phyloP scores from a whole-genome alignment of 2,797 vertebrate species.

The Glyptemys insculpta region DNA sequence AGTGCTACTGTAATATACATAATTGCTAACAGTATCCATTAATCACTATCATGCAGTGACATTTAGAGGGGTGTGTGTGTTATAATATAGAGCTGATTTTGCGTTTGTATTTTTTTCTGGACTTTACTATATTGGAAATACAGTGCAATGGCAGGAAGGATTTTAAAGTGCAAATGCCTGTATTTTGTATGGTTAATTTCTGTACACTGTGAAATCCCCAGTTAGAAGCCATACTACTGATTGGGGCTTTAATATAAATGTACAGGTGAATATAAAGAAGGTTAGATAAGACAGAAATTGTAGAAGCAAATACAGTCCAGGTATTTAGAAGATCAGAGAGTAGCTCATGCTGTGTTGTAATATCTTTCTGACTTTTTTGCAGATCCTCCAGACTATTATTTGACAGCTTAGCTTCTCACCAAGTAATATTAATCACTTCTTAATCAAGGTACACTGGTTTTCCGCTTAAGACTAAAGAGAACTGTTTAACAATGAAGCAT shows the following conservation, averaged over 20 bases:
- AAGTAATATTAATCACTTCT: conserved; percentile 68
- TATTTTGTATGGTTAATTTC: conserved; percentile 64
- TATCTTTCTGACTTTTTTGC: conserved; percentile 59
- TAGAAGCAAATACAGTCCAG: conserved; percentile 70
- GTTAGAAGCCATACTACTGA: conserved; percentile 63
- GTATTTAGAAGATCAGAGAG: conserved; percentile 79
- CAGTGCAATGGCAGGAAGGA: conserved; percentile 23
- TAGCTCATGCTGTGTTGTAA: conserved; percentile 68
- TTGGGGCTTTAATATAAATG: conserved; percentile 64
- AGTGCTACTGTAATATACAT: not conserved
- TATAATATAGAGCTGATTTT: not conserved
- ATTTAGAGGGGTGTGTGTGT: not conserved
- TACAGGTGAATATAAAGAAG: conserved; percentile 74
- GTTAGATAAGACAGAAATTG: conserved; percentile 72
- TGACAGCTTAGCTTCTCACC: conserved; percentile 72
- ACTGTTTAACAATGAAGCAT: conserved; percentile 60
- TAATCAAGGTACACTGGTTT: conserved; percentile 68
- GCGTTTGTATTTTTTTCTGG: not conserved
- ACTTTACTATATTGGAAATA: conserved; percentile 23
- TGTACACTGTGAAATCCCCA: conserved; percentile 58
- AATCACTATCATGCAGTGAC: accelerated
- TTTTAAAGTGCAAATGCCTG: conserved; percentile 57
- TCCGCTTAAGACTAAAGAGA: conserved; percentile 68
- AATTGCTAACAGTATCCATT: not conserved
- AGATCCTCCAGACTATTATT: conserved; percentile 64